These are phyloP conservation scores for Caenorhabditis doughertyi DNA, from an alignment of 2,888 invertebrate genomes.

Conservation along the genomic window DNA sequence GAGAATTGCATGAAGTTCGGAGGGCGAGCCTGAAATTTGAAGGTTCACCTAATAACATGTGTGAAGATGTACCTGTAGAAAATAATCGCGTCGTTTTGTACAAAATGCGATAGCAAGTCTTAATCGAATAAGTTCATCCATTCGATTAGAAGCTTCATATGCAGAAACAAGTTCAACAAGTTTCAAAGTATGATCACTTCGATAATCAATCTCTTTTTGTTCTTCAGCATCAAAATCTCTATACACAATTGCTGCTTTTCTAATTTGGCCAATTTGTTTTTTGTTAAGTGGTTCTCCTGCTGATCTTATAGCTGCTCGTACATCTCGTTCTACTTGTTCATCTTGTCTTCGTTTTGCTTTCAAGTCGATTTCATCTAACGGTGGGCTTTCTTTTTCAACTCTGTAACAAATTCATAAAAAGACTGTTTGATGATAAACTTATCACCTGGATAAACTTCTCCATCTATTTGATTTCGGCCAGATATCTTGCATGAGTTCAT, in stretches of 20 bases:
- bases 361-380: slow-evolving; percentile 1
- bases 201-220: slow-evolving; percentile 21
- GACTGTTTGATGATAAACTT: not conserved
- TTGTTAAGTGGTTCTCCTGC: slow-evolving; percentile 44
- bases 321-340: slow-evolving; percentile 20
- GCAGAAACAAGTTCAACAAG: slow-evolving; percentile 37
- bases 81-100: slow-evolving; percentile 43
- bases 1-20: slow-evolving; percentile 55
- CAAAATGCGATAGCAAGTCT: slow-evolving; percentile 49
- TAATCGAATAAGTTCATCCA: slow-evolving; percentile 39
- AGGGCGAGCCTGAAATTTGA: slow-evolving; percentile 19
- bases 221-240: slow-evolving; percentile 29
- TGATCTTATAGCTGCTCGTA: slow-evolving; percentile 34
- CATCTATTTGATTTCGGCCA: slow-evolving; percentile 49
- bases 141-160: slow-evolving; percentile 33
- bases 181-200: slow-evolving; percentile 17
- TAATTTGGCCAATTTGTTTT: slow-evolving; percentile 38
- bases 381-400: not conserved
- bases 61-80: slow-evolving; percentile 8
- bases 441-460: slow-evolving; percentile 46
- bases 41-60: not conserved
- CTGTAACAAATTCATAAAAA: too few species aligned
- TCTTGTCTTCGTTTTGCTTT: slow-evolving; percentile 29
- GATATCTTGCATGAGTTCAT: slow-evolving; percentile 49
- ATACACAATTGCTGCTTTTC: slow-evolving; percentile 42